Base-by-base conservation (phyloP, 2,797 vertebrate genomes). In the Urophycis tenuis region DNA sequence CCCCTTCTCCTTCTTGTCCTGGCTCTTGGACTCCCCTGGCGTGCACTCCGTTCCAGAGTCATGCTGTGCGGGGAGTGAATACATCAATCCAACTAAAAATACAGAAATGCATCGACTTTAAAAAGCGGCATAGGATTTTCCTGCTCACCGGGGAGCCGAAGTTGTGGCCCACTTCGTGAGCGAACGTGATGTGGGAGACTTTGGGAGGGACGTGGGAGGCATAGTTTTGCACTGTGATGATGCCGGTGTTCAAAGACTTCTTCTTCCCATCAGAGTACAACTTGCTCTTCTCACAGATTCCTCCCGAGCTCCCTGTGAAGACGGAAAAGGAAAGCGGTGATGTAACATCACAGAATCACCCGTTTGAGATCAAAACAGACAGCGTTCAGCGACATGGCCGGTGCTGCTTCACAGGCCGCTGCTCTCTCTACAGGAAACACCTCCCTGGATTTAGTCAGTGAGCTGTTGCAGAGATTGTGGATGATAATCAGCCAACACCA, bases 181-280 rank as follows among this genome's bases (percentile, higher is more conserved):
- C 98, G 87, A 99, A 99, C 72, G 98, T 99, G 85, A 99, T 99
- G 82, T 99, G 98, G 75, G 98, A 99, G 84, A 99, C 98, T 88
- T 99, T 99, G 12, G 98, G 97, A 60, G 98, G 98, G 9, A 99
- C 98, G 17, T 99, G 98, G 83, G 98, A 98, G 74, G 96, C 98
- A 29, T 99, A 99, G 89, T 99, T 99, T 93, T 99, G 97, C 53
- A 99, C 98, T 12, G 98, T 99, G 86, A 99, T 99, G 85, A 99
- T 99, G 71, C 98, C 97, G 31, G 98, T 99, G 92, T 99, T 99
- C 79, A 99, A 92, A 75, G 98, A 99, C 87, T 99, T 99, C 94
- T 96, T 99, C 85, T 99, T 99, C 3, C 97, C 97, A 76, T 99
- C 98, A 0, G 98, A 99, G 89, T 99, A 99, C 15, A 99, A 90